Evolutionary conservation across 2,113 vertebrate species (phyloP).

Genomic region (Seriola quinqueradiata): DNA sequence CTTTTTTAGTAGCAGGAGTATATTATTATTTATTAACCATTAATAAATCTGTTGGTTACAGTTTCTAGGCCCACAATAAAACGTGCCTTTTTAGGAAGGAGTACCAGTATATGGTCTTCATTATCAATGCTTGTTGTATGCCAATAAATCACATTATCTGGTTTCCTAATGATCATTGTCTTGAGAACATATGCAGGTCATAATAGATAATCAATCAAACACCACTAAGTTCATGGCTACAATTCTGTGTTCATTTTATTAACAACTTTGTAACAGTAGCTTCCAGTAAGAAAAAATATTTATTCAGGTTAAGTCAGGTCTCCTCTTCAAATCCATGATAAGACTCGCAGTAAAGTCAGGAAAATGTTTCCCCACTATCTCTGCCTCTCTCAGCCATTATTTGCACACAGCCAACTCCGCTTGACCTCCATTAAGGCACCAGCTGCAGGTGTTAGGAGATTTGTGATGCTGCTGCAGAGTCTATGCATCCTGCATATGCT

Average conservation of each 20-base stretch:
- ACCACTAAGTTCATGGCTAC: no score
- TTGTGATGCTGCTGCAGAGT: constrained; percentile 13
- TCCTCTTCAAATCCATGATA: neutral
- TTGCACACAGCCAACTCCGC: constrained; percentile 30
- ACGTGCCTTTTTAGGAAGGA: neutral
- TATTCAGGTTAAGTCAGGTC: neutral
- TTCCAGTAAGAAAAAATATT: neutral
- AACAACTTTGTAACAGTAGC: neutral
- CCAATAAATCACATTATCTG: no score
- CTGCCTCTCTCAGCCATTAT: constrained; percentile 15
- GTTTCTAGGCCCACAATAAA: neutral
- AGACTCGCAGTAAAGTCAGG: neutral
- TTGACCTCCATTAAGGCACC: constrained; percentile 42
- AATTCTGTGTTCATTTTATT: neutral
- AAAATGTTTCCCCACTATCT: neutral
- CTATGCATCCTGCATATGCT: neutral
- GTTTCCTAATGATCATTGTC: no score
- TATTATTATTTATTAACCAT: neutral
- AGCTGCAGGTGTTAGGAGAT: constrained; percentile 20
- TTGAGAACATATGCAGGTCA: no score
- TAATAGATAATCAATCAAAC: no score
- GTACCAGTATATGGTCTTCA: no score
- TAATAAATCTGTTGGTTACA: neutral
- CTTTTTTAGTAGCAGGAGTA: no score
- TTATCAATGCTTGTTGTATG: no score